Percentiles rank a stretch among this genome's conserved stretches.
Evolutionary conservation across 2,113 vertebrate species (phyloP).

Genomic region (Dipodomys ordii): DNA sequence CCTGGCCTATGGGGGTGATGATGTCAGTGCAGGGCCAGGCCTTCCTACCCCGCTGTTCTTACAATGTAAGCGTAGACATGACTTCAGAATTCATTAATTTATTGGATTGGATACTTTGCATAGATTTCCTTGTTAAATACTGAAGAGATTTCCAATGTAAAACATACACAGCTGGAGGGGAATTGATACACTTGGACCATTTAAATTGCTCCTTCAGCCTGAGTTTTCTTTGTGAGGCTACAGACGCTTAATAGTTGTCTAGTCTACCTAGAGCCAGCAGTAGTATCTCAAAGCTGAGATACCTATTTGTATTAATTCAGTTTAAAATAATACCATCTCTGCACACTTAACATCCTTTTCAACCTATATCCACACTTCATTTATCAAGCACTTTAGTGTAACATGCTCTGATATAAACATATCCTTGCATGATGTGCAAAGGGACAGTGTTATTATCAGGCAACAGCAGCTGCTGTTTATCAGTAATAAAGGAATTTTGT

Average conservation of each 20-base stretch:
- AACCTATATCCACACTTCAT: constrained; percentile 20
- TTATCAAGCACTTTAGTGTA: constrained; percentile 49
- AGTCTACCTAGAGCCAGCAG: background rate
- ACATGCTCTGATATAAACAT: constrained; percentile 28
- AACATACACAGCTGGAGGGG: constrained; percentile 34
- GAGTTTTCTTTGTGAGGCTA: constrained; percentile 53
- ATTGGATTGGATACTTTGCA: background rate
- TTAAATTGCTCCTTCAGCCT: constrained; percentile 34
- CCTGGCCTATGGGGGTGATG: too few species aligned
- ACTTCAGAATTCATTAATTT: constrained; percentile 46
- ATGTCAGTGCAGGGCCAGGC: too few species aligned
- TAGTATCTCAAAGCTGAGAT: constrained; percentile 29
- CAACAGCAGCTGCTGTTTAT: constrained; percentile 66
- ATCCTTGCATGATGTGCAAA: constrained; percentile 36
- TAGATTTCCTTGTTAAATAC: constrained; percentile 20
- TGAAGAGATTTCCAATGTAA: constrained; percentile 51
- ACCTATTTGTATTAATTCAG: constrained; percentile 42
- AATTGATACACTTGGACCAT: background rate
- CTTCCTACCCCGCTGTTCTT: too few species aligned
- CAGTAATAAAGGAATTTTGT: constrained; percentile 76
- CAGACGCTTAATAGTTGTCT: constrained; percentile 33
- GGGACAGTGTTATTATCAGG: constrained; percentile 47
- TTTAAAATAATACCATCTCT: constrained; percentile 59
- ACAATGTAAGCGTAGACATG: background rate
- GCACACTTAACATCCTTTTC: constrained; percentile 37